These are phyloP conservation scores for Lithophane semibrunnea DNA, from an alignment of 2,888 invertebrate species.

Conservation along the genomic window DNA sequence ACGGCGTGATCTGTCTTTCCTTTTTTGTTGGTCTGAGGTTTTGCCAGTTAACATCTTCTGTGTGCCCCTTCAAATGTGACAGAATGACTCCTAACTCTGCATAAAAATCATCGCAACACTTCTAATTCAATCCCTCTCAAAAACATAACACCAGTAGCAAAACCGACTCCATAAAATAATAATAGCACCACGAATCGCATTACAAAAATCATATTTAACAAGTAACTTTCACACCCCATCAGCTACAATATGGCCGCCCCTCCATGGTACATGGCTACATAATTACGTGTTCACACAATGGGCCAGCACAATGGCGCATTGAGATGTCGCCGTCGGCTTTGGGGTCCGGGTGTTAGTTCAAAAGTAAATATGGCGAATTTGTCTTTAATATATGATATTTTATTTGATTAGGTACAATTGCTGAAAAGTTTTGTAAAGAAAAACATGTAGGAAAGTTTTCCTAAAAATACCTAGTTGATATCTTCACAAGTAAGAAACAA, in stretches of 20 bases:
- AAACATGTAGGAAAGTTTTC: background rate
- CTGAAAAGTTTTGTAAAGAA: background rate
- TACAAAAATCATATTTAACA: constrained; percentile 79
- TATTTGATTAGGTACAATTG: background rate
- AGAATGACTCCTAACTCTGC: background rate
- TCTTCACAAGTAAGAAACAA: background rate
- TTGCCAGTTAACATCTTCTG: too few species aligned
- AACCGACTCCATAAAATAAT: constrained; percentile 60
- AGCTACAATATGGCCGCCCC: constrained; percentile 69
- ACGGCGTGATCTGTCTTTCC: too few species aligned
- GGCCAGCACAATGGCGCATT: constrained; percentile 69
- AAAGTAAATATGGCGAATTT: constrained; percentile 60
- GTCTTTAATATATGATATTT: constrained; percentile 23
- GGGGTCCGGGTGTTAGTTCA: constrained; percentile 47
- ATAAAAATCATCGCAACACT: constrained; percentile 7
- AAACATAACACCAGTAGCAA: constrained; percentile 37
- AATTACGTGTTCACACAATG: constrained; percentile 77
- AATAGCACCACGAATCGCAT: constrained; percentile 72
- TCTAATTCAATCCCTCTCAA: constrained; percentile 35
- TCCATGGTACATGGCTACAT: constrained; percentile 75
- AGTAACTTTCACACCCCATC: constrained; percentile 76
- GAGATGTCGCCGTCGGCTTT: constrained; percentile 54
- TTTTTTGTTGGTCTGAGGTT: too few species aligned
- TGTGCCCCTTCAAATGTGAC: background rate
- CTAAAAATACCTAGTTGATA: background rate